phyloP scores from a whole-genome alignment of 1,140 invertebrate species.

The Phortica variegata region DNA sequence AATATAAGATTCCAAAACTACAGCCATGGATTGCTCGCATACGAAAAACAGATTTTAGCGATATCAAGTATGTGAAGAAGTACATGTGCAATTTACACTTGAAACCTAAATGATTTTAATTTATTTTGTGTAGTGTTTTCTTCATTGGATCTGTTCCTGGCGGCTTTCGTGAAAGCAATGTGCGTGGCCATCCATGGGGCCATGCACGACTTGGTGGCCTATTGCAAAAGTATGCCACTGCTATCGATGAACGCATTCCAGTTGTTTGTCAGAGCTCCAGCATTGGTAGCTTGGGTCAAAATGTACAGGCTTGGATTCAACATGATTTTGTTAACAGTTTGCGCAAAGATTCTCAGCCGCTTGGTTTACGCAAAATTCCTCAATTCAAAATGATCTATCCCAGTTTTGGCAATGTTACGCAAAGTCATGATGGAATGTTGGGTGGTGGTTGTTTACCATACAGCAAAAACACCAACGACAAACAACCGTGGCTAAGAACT shows the following conservation, averaged over 20 bases:
- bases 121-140: constrained; percentile 66
- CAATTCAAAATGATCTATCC: constrained; percentile 65
- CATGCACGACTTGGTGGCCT: constrained; percentile 69
- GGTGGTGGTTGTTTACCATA: constrained; percentile 92
- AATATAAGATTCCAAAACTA: constrained; percentile 71
- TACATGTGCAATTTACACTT: not conserved
- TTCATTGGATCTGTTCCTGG: constrained; percentile 84
- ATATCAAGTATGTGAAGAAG: constrained; percentile 67
- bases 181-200: constrained; percentile 66
- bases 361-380: constrained; percentile 42
- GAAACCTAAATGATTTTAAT: not conserved
- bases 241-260: constrained; percentile 58
- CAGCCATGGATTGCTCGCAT: constrained; percentile 74
- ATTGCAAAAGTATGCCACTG: constrained; percentile 64
- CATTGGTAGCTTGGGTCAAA: constrained; percentile 80
- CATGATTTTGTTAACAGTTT: constrained; percentile 68
- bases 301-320: constrained; percentile 69
- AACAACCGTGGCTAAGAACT: constrained; percentile 79
- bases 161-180: constrained; percentile 63
- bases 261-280: constrained; percentile 85
- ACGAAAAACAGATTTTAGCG: constrained; percentile 75
- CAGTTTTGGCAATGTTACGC: constrained; percentile 73
- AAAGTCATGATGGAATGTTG: constrained; percentile 78
- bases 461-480: constrained; percentile 72
- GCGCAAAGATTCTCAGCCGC: constrained; percentile 57